These are phyloP conservation scores for Cephus runcator DNA, from an alignment of 2,888 invertebrate species.

Conservation along the genomic window DNA sequence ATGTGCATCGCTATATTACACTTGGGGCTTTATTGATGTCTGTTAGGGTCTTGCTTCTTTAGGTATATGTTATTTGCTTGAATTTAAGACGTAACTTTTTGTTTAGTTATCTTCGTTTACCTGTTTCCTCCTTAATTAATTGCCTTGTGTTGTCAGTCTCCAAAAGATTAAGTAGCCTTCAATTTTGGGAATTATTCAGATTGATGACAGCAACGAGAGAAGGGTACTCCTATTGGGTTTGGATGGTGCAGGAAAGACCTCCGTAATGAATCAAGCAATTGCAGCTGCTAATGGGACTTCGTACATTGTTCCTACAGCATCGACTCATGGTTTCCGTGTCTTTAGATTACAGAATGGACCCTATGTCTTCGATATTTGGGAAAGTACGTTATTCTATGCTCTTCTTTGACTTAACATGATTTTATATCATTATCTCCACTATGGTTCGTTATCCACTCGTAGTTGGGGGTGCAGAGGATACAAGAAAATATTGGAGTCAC, in stretches of 20 bases:
- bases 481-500: slow-evolving; percentile 59
- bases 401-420: background rate
- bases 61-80: background rate
- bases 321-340: slow-evolving; percentile 59
- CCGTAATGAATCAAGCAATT: slow-evolving; percentile 59
- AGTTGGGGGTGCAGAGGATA: slow-evolving; percentile 60
- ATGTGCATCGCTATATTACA: background rate
- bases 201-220: slow-evolving; percentile 61
- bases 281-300: slow-evolving; percentile 42
- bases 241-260: slow-evolving; percentile 62
- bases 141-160: background rate
- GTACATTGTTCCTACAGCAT: slow-evolving; percentile 45
- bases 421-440: background rate
- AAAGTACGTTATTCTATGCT: slow-evolving; percentile 46
- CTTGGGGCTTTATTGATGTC: background rate
- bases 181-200: slow-evolving; percentile 37
- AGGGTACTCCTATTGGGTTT: slow-evolving; percentile 61
- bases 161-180: background rate
- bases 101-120: background rate
- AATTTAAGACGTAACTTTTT: background rate
- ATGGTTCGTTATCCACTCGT: slow-evolving; percentile 16
- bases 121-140: background rate
- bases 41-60: background rate
- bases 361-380: slow-evolving; percentile 59
- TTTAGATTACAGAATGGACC: slow-evolving; percentile 52